phyloP scores from a whole-genome alignment of 2,113 vertebrate genomes.

The Gallinago undulata region DNA sequence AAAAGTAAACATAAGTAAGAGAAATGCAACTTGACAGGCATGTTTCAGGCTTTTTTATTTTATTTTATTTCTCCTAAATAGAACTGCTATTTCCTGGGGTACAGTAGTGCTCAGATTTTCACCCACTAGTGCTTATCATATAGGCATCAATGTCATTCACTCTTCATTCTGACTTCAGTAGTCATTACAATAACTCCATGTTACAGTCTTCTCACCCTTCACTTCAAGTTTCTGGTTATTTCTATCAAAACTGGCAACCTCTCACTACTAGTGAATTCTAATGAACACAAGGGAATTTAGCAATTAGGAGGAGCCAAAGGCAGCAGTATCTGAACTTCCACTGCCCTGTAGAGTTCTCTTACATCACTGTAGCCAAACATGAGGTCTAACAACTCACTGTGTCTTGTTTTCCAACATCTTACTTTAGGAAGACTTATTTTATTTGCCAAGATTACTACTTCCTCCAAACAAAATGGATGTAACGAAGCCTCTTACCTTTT shows the following conservation, averaged over 20 bases:
- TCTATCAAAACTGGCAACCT: background rate
- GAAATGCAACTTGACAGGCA: constrained; percentile 42
- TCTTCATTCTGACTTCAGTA: constrained; percentile 1
- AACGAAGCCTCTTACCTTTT: background rate
- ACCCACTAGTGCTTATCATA: background rate
- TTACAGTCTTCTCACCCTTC: constrained; percentile 18
- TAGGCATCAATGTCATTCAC: background rate
- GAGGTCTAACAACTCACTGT: background rate
- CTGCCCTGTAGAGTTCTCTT: background rate
- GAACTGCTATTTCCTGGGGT: background rate
- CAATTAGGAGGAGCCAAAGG: background rate
- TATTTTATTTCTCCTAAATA: background rate
- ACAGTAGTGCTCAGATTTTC: background rate
- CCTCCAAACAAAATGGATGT: background rate
- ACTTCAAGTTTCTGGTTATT: background rate
- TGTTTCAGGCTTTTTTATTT: background rate
- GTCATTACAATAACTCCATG: background rate
- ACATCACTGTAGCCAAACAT: background rate
- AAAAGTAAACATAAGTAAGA: constrained; percentile 25
- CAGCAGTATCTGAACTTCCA: background rate
- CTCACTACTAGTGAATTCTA: background rate
- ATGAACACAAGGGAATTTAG: background rate
- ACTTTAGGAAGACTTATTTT: background rate
- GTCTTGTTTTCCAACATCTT: background rate
- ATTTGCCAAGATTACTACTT: background rate